Percentiles rank a stretch among this genome's conserved stretches.
These are phyloP conservation scores for Myrmophylax atrothorax DNA, from an alignment of 2,113 vertebrate species.

Conservation along the genomic window DNA sequence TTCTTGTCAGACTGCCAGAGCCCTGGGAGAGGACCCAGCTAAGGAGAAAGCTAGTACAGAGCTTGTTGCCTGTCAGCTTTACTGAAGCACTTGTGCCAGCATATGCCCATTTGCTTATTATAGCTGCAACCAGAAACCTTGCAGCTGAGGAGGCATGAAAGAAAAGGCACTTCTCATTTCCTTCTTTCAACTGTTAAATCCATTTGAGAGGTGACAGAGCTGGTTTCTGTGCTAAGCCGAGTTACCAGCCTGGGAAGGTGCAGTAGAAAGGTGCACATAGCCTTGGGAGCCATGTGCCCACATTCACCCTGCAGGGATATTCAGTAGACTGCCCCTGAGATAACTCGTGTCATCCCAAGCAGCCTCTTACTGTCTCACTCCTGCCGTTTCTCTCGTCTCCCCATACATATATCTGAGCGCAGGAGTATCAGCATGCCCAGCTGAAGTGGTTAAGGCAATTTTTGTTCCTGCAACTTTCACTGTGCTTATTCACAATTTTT, in stretches of 20 bases:
- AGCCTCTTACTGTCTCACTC: background rate
- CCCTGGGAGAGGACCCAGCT: background rate
- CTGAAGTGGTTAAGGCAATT: background rate
- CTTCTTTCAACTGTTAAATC: background rate
- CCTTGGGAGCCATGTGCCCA: background rate
- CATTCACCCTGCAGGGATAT: background rate
- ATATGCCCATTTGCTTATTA: background rate
- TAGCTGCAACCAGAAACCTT: background rate
- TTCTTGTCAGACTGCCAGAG: background rate
- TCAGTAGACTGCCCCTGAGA: background rate
- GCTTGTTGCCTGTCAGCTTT: background rate
- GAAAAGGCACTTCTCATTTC: background rate
- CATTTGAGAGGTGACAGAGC: background rate
- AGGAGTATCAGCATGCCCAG: background rate
- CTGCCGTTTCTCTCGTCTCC: background rate
- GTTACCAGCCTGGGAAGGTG: background rate
- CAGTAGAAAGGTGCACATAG: background rate
- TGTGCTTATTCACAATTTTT: background rate
- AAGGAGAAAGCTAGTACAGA: background rate
- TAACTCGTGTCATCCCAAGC: background rate
- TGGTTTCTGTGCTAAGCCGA: background rate
- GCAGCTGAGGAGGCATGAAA: background rate
- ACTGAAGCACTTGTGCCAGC: background rate
- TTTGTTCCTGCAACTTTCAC: background rate
- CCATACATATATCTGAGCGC: accelerated